phyloP scores from a whole-genome alignment of 2,113 vertebrate species.

The Uropsilus gracilis region DNA sequence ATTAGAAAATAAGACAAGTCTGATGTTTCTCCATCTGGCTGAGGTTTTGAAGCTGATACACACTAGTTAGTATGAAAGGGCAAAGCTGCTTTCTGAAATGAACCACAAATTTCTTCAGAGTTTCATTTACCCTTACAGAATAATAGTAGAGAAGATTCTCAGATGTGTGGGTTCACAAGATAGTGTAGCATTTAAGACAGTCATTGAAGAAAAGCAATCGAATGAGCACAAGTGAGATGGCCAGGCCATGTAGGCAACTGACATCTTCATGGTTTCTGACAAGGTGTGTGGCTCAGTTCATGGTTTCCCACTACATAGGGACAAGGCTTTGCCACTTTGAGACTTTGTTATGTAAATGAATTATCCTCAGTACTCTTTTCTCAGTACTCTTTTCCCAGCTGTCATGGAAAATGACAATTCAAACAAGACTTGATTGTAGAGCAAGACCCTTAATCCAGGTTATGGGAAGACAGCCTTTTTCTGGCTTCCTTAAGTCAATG shows the following conservation, averaged over 20 bases:
- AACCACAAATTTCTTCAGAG: neutral
- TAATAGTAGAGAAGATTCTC: neutral
- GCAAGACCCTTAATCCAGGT: neutral
- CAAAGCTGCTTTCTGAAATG: neutral
- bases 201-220: neutral
- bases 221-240: neutral
- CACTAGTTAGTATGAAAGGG: neutral
- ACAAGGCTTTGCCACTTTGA: neutral
- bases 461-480: neutral
- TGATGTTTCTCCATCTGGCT: neutral
- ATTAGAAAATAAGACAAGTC: neutral
- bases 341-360: neutral
- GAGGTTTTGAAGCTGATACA: neutral
- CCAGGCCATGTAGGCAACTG: neutral
- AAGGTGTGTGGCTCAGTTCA: fast-evolving
- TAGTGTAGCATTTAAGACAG: neutral
- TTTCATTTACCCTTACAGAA: neutral
- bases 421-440: neutral
- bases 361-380: neutral
- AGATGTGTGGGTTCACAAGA: neutral
- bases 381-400: neutral
- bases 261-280: neutral
- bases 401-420: neutral
- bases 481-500: neutral
- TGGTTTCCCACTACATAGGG: too few relatives aligned